phyloP scores from a whole-genome alignment of 2,888 invertebrate species.

The Cantharis nigra region DNA sequence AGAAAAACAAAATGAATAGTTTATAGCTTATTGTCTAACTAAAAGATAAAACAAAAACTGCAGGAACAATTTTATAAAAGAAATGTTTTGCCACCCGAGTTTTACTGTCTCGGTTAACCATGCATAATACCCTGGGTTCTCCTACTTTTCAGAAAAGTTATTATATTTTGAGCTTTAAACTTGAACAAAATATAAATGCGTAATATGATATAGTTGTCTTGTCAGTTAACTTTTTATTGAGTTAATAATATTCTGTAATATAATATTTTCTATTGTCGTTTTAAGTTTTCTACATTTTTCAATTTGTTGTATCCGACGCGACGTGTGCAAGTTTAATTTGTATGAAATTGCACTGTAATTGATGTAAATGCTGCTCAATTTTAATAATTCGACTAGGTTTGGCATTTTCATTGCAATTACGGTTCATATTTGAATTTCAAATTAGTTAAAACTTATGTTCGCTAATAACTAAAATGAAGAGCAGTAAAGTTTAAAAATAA shows the following conservation, averaged over 20 bases:
- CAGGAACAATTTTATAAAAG: too few species aligned
- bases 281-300: background rate
- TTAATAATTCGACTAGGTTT: background rate
- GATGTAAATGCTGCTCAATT: conserved; percentile 1
- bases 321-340: background rate
- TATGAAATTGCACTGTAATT: conserved; percentile 1
- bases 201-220: too few species aligned
- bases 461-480: background rate
- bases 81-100: too few species aligned
- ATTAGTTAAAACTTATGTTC: conserved; percentile 1
- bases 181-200: background rate
- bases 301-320: background rate
- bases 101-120: too few species aligned
- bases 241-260: background rate
- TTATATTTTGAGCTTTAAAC: too few species aligned
- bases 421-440: background rate
- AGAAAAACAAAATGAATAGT: too few species aligned
- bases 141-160: too few species aligned
- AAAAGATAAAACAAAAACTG: too few species aligned
- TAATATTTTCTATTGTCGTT: background rate
- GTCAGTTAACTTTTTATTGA: background rate
- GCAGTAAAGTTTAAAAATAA: background rate
- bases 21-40: too few species aligned
- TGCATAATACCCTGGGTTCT: too few species aligned
- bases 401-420: background rate